Percentiles rank a stretch among this genome's conserved stretches.
These are phyloP conservation scores for Meghimatium bilineatum DNA, from an alignment of 2,888 invertebrate genomes.

Conservation along the genomic window DNA sequence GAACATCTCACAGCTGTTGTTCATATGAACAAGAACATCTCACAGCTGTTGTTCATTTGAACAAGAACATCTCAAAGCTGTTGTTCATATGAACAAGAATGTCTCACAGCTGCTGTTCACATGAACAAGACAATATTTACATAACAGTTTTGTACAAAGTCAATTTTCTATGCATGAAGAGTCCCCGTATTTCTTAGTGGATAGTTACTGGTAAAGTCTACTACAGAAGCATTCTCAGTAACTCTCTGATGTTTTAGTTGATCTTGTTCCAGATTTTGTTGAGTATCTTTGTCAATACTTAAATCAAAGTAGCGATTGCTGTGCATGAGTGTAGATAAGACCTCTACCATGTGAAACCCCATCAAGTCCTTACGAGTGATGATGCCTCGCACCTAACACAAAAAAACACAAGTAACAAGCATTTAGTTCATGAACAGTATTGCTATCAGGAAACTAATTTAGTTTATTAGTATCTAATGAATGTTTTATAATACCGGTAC, in stretches of 20 bases:
- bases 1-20: no score
- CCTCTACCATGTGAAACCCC: conserved; percentile 77
- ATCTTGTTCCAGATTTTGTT: not conserved
- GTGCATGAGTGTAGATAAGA: conserved; percentile 63
- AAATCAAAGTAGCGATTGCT: conserved; percentile 28
- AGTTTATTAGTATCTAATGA: no score
- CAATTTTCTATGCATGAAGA: not conserved
- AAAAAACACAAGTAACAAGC: not conserved
- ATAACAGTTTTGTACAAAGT: no score
- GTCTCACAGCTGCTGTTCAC: no score
- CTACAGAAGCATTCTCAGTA: not conserved
- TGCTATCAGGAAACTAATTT: no score
- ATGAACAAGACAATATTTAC: no score
- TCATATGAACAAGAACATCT: no score
- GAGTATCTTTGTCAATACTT: not conserved
- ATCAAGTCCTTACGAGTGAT: conserved; percentile 78
- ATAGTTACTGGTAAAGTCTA: no score
- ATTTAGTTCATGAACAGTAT: not conserved
- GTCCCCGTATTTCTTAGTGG: not conserved
- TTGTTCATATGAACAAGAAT: no score
- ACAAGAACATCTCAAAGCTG: no score
- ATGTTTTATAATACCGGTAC: no score
- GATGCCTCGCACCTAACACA: conserved; percentile 67
- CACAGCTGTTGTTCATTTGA: no score
- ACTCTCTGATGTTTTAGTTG: not conserved